Evolutionary conservation across 2,888 invertebrate species (phyloP), one percentile per base, ranked within the genome.

Genomic region (Phaonia tiefii): DNA sequence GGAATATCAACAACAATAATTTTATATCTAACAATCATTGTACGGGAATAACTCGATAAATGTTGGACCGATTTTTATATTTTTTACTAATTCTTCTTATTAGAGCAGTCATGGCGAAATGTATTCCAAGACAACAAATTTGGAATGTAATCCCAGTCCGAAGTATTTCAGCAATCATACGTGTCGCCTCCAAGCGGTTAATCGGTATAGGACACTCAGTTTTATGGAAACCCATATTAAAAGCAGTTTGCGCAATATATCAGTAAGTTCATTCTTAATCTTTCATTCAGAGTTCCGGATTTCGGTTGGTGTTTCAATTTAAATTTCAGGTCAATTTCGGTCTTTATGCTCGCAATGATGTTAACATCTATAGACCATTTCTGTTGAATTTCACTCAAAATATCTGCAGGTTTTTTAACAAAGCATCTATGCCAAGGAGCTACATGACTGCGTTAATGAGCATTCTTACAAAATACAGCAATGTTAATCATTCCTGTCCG

Each of bases 401-500:
- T 49, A 0, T 75, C 7, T 75, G 75, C 4, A 1, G 17, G 4
- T 49, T 49, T 26, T 1, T 69, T 37, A 26, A 51, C 8, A 46
- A 51, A 44, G 10, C 22, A 25, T 13, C 3, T 31, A 5, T 1
- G 1, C 22, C 31, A 0, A 60, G 69, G 0, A 0, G 58, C 13
- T 75, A 75, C 49, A 8, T 60, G 10, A 60, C 25, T 26, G 15
- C 58, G 3, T 60, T 69, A 3, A 60, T 60, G 60, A n/a, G 25
- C 1, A 2, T 51, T 20, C 13, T 75, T 17, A 49, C 1, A 7
- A 17, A 31, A 39, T 69, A 17, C 26, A 17, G 67, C 0, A 75
- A 75, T 26, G n/a, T 75, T 0, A 69, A 69, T 69, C 75, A 75
- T 26, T 39, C 67, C 0, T 75, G 75, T 60, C 75, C 75, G 0